Conservation (phyloP, 2,888 invertebrate species). For the Drosophila robusta region DNA sequence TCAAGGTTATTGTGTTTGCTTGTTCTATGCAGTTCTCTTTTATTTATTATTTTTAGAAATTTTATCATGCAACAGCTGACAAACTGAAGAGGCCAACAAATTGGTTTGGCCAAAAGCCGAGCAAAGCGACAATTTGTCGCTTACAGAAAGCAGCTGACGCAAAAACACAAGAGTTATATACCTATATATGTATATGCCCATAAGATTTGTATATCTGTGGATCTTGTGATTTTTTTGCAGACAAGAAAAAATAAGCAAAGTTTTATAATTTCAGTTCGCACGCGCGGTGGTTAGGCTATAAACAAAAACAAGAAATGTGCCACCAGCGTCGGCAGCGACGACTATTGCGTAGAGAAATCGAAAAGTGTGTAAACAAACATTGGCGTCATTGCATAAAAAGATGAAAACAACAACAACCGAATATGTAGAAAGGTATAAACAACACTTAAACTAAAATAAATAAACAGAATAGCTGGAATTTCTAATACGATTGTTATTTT, state of each 20-base stretch:
- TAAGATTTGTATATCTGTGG: slow-evolving; percentile 1
- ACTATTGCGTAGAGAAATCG: slow-evolving; percentile 46
- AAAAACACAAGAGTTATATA: slow-evolving; percentile 14
- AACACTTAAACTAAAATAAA: slow-evolving; percentile 70
- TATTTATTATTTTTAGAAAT: slow-evolving; percentile 73
- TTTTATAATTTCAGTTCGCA: slow-evolving; percentile 59
- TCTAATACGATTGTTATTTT: slow-evolving; percentile 10
- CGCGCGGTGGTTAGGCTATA: slow-evolving; percentile 60
- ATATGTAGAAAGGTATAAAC: slow-evolving; percentile 38
- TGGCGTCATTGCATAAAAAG: slow-evolving; percentile 69
- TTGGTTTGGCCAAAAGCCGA: slow-evolving; percentile 20
- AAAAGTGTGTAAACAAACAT: slow-evolving; percentile 66
- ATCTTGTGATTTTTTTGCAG: slow-evolving; percentile 5
- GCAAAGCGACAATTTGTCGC: slow-evolving; percentile 40
- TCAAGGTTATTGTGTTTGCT: slow-evolving; percentile 66
- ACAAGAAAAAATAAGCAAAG: slow-evolving; percentile 10
- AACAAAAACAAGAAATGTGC: slow-evolving; percentile 44
- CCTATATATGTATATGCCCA: background rate
- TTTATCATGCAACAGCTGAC: slow-evolving; percentile 81
- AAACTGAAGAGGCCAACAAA: slow-evolving; percentile 27
- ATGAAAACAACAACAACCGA: slow-evolving; percentile 40
- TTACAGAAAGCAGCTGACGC: slow-evolving; percentile 27
- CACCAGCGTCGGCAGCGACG: slow-evolving; percentile 15
- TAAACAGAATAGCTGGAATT: slow-evolving; percentile 32
- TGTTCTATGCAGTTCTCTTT: slow-evolving; percentile 46